Evolutionary conservation across 2,113 vertebrate species (phyloP), one percentile per base, ranked within the genome.

Genomic region (Pungitius pungitius): DNA sequence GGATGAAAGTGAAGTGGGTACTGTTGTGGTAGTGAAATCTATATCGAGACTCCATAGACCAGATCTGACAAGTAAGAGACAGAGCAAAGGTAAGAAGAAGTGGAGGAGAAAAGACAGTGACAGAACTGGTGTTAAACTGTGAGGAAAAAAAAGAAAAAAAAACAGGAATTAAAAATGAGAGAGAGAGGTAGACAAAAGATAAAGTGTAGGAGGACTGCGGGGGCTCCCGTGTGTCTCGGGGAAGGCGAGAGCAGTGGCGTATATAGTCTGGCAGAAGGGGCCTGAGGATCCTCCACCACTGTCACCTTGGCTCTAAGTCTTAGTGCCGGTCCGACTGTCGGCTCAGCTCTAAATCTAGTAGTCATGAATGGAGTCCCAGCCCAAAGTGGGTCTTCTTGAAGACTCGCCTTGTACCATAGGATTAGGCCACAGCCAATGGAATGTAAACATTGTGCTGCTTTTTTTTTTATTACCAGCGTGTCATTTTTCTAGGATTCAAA

Each of bases 231-330:
- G 76, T 83, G 82, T 87, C 84, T 77, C 72, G 73, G 85, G 43
- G 54, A 70, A 85, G 77, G 67, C 78, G 69, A 91, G 86, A 67
- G 73, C 66, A 87, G 81, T 86, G 68, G 72, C 81, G 80, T 85
- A 77, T 82, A 78, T 77, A 83, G 85, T 89, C 79, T 91, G 87
- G 86, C 90, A 90, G 84, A 82, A 83, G 85, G 20, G 84, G 87
- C 90, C 90, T 61, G 86, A 85, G 89, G 89, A 91, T 84, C 69
- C 73, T 84, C 73, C 64, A 83, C 75, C 55, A 74, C 83, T 91
- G 89, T 91, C 89, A 89, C 89, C 90, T 90, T 81, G 65, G 69
- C 80, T 92, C 82, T 83, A 69, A 82, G 39, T 89, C 85, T 85
- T 70, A 35, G 57, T 67, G 75, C 87, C 82, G 80, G 82, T 86